These are phyloP conservation scores for Hemicrepidius hirtus DNA, from an alignment of 2,888 invertebrate species.

Conservation along the genomic window DNA sequence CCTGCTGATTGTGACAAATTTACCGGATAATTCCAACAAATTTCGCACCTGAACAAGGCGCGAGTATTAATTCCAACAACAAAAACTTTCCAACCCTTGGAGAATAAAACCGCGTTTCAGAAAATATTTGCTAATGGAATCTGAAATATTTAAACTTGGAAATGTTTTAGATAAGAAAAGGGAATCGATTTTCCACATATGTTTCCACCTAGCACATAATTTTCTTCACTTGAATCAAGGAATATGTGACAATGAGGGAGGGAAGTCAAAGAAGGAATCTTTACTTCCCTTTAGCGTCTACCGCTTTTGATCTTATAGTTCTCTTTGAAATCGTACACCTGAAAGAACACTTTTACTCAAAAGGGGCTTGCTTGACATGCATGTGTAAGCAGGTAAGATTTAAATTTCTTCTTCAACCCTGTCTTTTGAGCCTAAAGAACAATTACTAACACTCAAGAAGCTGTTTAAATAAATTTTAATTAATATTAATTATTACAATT, in stretches of 20 bases:
- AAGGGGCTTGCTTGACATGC: conserved; percentile 11
- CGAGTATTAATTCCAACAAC: conserved; percentile 4
- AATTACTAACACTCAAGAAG: conserved; percentile 6
- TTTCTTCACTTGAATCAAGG: background rate
- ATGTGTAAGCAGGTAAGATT: background rate
- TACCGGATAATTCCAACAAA: conserved; percentile 6
- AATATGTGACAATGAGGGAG: conserved; percentile 4
- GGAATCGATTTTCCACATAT: too few relatives aligned
- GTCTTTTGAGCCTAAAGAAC: background rate
- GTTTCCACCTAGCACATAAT: background rate
- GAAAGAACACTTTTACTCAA: conserved; percentile 7
- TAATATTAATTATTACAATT: too few relatives aligned
- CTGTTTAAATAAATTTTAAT: too few relatives aligned
- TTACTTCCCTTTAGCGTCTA: background rate
- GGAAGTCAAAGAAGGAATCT: conserved; percentile 5
- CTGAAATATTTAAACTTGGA: background rate
- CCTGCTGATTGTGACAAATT: conserved; percentile 20
- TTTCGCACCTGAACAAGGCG: background rate
- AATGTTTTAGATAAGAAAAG: too few relatives aligned
- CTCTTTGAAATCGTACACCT: conserved; percentile 19
- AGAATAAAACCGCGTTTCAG: background rate
- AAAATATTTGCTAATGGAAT: background rate
- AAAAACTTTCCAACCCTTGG: background rate
- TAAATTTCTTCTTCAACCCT: background rate
- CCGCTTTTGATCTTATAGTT: conserved; percentile 16